Conservation (phyloP, 2,113 vertebrate species). For the Rhinichthys klamathensis region DNA sequence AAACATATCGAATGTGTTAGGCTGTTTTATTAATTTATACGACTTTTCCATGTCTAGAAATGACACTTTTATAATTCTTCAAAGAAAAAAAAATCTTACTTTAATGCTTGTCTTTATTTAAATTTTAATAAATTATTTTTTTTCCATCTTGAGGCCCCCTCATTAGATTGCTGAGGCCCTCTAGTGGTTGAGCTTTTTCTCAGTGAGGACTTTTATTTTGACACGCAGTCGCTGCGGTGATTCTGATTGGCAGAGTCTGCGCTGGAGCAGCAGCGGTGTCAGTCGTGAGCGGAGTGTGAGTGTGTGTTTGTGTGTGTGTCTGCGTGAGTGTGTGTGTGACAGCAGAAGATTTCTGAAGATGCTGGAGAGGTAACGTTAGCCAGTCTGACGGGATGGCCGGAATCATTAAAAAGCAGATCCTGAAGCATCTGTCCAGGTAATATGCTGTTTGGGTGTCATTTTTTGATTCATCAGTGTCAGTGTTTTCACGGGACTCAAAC, state of each 20-base stretch:
- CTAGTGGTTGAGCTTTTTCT: not conserved
- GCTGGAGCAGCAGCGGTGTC: not conserved
- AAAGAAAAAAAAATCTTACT: not conserved
- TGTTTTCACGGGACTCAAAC: conserved; percentile 5
- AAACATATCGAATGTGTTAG: not conserved
- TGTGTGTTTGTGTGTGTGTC: not conserved
- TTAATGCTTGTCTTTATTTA: not conserved
- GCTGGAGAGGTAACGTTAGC: conserved; percentile 4
- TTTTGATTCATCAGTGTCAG: not conserved
- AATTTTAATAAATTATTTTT: not conserved
- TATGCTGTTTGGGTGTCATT: conserved; percentile 34
- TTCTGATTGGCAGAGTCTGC: not conserved
- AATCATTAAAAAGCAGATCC: conserved; percentile 95
- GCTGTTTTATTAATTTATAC: not conserved
- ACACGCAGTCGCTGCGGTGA: not conserved
- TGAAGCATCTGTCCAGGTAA: conserved; percentile 96
- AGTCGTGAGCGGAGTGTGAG: conserved; percentile 26
- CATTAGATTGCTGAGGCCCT: not conserved
- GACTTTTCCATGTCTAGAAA: not conserved
- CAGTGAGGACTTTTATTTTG: conserved; percentile 6
- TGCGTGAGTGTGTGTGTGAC: not conserved
- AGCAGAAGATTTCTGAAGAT: conserved; percentile 38
- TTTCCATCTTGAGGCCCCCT: too few relatives aligned
- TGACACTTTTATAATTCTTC: not conserved
- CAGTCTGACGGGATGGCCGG: conserved; percentile 81